Conservation (phyloP, 1,140 invertebrate species). For the Ips nitidus region DNA sequence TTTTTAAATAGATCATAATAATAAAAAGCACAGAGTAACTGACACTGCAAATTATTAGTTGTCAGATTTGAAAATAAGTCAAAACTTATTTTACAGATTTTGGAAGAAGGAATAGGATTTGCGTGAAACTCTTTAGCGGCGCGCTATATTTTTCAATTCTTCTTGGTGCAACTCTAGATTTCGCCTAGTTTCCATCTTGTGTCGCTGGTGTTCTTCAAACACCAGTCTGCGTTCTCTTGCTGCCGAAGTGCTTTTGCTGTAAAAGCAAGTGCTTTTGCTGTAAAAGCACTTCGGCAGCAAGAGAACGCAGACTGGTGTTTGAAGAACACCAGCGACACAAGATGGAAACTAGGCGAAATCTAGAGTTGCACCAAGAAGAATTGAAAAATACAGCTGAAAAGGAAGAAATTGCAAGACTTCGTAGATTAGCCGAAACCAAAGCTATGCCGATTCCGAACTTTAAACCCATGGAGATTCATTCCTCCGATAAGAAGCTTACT, state of each 20-base stretch:
- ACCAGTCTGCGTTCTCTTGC: neutral
- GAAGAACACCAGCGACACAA: neutral
- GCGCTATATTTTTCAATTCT: conserved; percentile 26
- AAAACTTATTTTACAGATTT: conserved; percentile 38
- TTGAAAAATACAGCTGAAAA: neutral
- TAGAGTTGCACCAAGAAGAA: neutral
- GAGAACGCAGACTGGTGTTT: neutral
- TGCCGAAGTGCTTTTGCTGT: no score
- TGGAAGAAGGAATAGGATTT: conserved; percentile 54
- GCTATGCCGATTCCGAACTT: neutral
- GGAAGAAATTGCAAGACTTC: neutral
- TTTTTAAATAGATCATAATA: no score
- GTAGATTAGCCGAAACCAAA: neutral
- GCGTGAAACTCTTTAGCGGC: no score
- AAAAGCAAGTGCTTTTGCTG: no score
- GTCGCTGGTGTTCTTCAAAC: neutral
- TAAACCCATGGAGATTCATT: conserved; percentile 34
- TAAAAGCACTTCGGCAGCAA: conserved; percentile 9
- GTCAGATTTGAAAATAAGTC: no score
- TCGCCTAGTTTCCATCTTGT: neutral
- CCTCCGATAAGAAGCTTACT: conserved; percentile 34
- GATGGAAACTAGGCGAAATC: neutral
- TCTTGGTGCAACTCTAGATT: neutral
- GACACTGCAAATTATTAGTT: no score
- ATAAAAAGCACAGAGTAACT: no score